Evolutionary conservation across 1,140 invertebrate species (phyloP).

Genomic region (Heliconius congener): DNA sequence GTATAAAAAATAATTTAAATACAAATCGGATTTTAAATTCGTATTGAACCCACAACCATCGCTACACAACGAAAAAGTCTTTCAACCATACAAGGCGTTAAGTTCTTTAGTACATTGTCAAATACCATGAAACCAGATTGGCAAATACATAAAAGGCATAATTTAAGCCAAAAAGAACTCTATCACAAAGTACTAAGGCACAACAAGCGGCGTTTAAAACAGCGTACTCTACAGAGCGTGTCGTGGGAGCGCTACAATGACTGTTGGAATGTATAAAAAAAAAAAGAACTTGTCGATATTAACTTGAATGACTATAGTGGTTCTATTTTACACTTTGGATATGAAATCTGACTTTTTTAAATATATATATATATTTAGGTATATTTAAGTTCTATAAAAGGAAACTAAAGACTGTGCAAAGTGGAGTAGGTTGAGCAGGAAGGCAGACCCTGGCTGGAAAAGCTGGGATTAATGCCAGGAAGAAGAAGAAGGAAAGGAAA

Average conservation of each 20-base stretch:
- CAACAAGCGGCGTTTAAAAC: slow-evolving; percentile 17
- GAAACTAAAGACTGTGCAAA: no score
- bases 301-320: slow-evolving; percentile 34
- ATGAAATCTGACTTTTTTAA: background rate
- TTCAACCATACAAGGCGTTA: background rate
- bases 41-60: background rate
- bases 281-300: slow-evolving; percentile 31
- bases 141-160: slow-evolving; percentile 3
- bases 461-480: no score
- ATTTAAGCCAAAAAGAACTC: slow-evolving; percentile 30
- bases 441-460: no score
- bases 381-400: no score
- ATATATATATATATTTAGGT: background rate
- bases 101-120: slow-evolving; percentile 23
- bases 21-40: background rate
- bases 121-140: slow-evolving; percentile 35
- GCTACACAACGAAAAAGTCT: background rate
- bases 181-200: slow-evolving; percentile 31
- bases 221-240: slow-evolving; percentile 44
- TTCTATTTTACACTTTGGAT: slow-evolving; percentile 1
- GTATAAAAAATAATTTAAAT: background rate
- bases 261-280: slow-evolving; percentile 58
- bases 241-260: slow-evolving; percentile 61
- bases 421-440: no score
- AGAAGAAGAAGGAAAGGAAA: no score